These are phyloP conservation scores for Hydrolagus colliei DNA, from an alignment of 2,797 vertebrate species.

Conservation along the genomic window DNA sequence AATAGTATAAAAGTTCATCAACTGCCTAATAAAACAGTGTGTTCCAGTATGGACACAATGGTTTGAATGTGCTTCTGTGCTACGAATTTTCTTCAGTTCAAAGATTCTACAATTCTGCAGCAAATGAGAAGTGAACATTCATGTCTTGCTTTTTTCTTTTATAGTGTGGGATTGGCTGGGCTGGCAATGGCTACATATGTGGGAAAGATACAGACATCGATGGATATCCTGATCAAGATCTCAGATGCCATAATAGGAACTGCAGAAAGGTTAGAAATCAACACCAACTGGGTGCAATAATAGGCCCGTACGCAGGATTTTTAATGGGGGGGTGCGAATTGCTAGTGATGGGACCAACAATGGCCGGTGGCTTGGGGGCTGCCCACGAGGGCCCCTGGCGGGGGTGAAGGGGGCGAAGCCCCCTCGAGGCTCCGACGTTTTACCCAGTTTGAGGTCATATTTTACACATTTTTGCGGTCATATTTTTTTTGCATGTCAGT, in stretches of 20 bases:
- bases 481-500: too few species aligned
- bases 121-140: neutral
- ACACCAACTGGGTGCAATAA: neutral
- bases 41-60: neutral
- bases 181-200: slow-evolving; percentile 88
- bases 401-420: too few species aligned
- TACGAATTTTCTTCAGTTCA: neutral
- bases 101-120: neutral
- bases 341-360: too few species aligned
- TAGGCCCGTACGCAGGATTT: too few species aligned
- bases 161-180: slow-evolving; percentile 94
- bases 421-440: too few species aligned
- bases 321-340: too few species aligned
- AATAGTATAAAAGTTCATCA: too few species aligned
- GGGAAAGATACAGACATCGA: slow-evolving; percentile 95
- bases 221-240: slow-evolving; percentile 89
- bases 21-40: too few species aligned
- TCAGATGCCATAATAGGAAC: slow-evolving; percentile 71
- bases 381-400: too few species aligned
- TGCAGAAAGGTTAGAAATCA: slow-evolving; percentile 76
- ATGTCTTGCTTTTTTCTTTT: slow-evolving; percentile 35
- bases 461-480: too few species aligned
- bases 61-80: neutral
- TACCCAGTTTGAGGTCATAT: too few species aligned
- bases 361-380: too few species aligned